phyloP scores from a whole-genome alignment of 2,113 vertebrate genomes.

The Hucho hucho region DNA sequence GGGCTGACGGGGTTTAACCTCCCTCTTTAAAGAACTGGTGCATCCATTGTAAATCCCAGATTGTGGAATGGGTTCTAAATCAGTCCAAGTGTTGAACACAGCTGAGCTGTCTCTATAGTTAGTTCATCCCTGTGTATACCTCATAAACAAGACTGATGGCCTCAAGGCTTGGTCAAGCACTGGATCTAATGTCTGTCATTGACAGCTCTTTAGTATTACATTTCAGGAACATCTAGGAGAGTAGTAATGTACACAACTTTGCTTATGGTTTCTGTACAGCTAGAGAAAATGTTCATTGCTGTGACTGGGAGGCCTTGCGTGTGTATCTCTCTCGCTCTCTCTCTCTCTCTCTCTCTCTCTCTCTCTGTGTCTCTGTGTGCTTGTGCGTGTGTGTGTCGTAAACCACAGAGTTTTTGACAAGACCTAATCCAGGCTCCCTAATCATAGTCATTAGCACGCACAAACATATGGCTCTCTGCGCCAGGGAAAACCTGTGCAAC shows the following conservation, averaged over 20 bases:
- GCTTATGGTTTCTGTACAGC: slow-evolving; percentile 48
- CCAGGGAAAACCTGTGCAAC: slow-evolving; percentile 28
- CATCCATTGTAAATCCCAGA: slow-evolving; percentile 1
- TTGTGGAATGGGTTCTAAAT: slow-evolving; percentile 11
- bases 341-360: slow-evolving; percentile 2
- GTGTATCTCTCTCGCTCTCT: slow-evolving; percentile 18
- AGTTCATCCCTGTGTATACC: slow-evolving; percentile 45
- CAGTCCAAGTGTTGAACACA: slow-evolving; percentile 41
- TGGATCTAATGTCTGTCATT: slow-evolving; percentile 49
- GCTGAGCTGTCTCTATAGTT: slow-evolving; percentile 39
- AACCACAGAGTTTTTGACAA: slow-evolving; percentile 49
- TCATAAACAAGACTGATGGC: slow-evolving; percentile 55
- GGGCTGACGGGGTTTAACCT: background rate
- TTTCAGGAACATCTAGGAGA: slow-evolving; percentile 42
- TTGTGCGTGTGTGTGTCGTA: slow-evolving; percentile 34
- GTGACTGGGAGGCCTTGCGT: slow-evolving; percentile 7
- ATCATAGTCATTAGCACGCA: slow-evolving; percentile 66
- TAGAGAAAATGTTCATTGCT: slow-evolving; percentile 35
- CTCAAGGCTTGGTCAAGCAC: slow-evolving; percentile 35
- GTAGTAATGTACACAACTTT: slow-evolving; percentile 40
- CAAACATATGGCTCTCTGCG: slow-evolving; percentile 45
- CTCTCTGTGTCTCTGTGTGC: background rate
- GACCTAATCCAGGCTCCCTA: slow-evolving; percentile 59
- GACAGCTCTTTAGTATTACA: slow-evolving; percentile 39
- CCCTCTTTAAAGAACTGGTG: slow-evolving; percentile 11